Base-by-base conservation (phyloP, 2,888 invertebrate genomes). In the Drosophila siamana region DNA sequence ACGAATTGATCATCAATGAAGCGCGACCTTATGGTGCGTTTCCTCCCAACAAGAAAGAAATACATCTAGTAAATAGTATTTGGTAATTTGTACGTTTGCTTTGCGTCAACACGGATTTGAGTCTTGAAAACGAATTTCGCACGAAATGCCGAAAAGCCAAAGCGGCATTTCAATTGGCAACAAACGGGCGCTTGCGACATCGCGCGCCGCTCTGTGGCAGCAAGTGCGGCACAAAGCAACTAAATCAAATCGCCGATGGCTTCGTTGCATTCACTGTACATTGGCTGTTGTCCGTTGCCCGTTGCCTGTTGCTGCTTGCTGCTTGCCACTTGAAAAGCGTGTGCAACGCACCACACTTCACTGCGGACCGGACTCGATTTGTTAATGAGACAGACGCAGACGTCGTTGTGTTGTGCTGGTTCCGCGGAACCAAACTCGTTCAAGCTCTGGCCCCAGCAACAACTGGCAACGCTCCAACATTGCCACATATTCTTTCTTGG, bases 381-480 rank as follows among this genome's bases (percentile, higher is more conserved):
- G 69, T 67, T 71, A 80, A 83, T 86, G 66, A 80, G 78, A 57
- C 61, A 80, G 78, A 57, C 61, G 51, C 30, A 11, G 30, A 57
- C 61, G 51, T 11, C 3, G 30, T 46, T n/a, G 65, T 15, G n/a
- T 44, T 6, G n/a, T n/a, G 36, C 48, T 76, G 74, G 80, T 88
- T 87, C 83, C 83, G 88, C 84, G 86, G 88, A 85, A 84, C 88
- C 86, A 57, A 69, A 86, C 88, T 86, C 71, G 84, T 80, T 84
- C 88, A 68, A 51, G 52, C 40, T 44, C 38, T 67, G 72, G 82
- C 19, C 3, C n/a, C n/a, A n/a, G n/a, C 64, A 38, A 22, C 33
- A 15, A 4, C 64, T 38, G 33, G n/a, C n/a, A n/a, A n/a, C 43
- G 52, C 30, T 33, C 48, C 73, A 66, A 66, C 55, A 68, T 84